Base-by-base conservation (phyloP, 2,888 invertebrate species). In the Tipula unca region DNA sequence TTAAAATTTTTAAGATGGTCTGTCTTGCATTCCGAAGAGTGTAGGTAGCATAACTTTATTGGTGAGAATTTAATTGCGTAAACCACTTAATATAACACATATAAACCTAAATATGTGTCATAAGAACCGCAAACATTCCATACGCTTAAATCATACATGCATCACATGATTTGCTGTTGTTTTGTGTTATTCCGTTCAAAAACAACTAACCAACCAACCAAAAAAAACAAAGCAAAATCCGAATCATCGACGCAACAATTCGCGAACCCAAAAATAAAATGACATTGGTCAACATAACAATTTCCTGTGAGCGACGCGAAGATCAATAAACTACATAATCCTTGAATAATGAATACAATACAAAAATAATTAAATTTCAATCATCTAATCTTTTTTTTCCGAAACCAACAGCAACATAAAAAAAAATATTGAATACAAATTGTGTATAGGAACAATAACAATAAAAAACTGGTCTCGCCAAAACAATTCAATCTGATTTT, bases 351-450 rank as follows among this genome's bases (percentile, higher is more conserved):
- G 10, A 48, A 69, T 69, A 69, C 69, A 25, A 69, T 25, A 69
- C 69, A 25, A 69, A 69, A 69, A 69, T 69, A 69, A 69, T 69
- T 69, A 69, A 69, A 69, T 69, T 54, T 54, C 48, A 54, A 54
- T 54, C 48, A 54, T 54, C 48, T 17, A 54, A 54, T 69, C 25
- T 25, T 48, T 48, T 17, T 20, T 48, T 69, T 69, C 25, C 25
- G 69, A 69, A 69, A 20, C 69, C 69, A 69, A 69, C 25, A 69
- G 20, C 69, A 69, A 69, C 69, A 69, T 25, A 69, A 25, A 20
- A 69, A 39, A 48, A 69, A 69, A 1, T 69, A 69, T 69, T 69
- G 69, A 69, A 69, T 25, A 69, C 25, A 13, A 69, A 69, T 69
- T 69, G 69, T 20, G 25, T 69, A 25, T 25, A 69, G 69, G 25